phyloP scores from a whole-genome alignment of 2,888 invertebrate genomes.

The Lepetodrilus schrolli region DNA sequence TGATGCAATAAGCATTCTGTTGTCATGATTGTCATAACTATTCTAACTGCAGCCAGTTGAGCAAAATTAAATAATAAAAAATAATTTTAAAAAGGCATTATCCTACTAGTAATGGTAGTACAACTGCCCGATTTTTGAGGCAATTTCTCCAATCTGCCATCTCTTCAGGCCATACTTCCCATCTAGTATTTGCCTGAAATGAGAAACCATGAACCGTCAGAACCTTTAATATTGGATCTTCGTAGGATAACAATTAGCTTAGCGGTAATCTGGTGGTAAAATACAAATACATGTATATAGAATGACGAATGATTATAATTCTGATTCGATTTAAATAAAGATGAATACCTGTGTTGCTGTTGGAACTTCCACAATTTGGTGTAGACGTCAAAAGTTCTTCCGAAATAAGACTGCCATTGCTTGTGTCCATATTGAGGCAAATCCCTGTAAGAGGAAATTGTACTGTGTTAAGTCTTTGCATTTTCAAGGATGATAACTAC shows the following conservation, averaged over 20 bases:
- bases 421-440: constrained; percentile 97
- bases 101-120: constrained; percentile 98
- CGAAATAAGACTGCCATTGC: constrained; percentile 98
- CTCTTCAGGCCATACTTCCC: constrained; percentile 94
- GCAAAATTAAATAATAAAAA: too few relatives aligned
- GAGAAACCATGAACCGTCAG: too few relatives aligned
- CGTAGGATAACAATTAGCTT: neutral
- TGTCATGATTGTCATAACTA: too few relatives aligned
- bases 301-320: neutral
- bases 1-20: too few relatives aligned
- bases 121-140: constrained; percentile 97
- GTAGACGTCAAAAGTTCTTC: constrained; percentile 96
- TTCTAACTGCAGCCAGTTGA: too few relatives aligned
- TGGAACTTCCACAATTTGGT: constrained; percentile 98
- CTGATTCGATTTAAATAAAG: neutral
- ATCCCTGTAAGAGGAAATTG: constrained; percentile 82
- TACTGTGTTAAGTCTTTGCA: too few relatives aligned
- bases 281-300: neutral
- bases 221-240: too few relatives aligned
- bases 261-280: neutral
- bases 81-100: too few relatives aligned
- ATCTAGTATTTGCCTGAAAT: constrained; percentile 85
- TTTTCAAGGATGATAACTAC: too few relatives aligned
- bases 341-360: constrained; percentile 89
- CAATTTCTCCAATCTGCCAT: constrained; percentile 99